A percentile compares a stretch with the other conserved stretches of the same genome.
These are phyloP conservation scores for Drosophila greeni DNA, from an alignment of 2,888 invertebrate genomes.

Conservation along the genomic window DNA sequence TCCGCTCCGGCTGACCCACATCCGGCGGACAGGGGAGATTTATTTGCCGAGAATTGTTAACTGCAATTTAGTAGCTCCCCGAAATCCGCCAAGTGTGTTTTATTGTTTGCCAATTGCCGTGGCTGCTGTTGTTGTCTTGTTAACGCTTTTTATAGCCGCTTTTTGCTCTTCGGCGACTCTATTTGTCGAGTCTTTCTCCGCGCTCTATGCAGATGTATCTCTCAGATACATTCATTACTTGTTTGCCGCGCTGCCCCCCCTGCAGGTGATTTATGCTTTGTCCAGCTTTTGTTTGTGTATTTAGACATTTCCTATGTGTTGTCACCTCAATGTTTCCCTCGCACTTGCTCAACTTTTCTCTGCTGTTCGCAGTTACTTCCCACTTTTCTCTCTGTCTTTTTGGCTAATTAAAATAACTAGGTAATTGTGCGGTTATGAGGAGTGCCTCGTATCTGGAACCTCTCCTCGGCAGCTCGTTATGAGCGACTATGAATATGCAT, in stretches of 20 bases:
- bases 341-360: conserved; percentile 50
- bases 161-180: conserved; percentile 55
- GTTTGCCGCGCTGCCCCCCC: conserved; percentile 44
- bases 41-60: conserved; percentile 64
- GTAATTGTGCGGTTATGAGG: conserved; percentile 64
- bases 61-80: conserved; percentile 53
- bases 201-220: conserved; percentile 65
- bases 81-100: conserved; percentile 55
- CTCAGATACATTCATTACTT: conserved; percentile 72
- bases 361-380: conserved; percentile 9
- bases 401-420: conserved; percentile 67
- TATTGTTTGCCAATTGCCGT: conserved; percentile 62
- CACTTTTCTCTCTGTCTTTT: conserved; percentile 16
- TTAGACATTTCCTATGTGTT: conserved; percentile 67
- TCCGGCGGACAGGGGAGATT: conserved; percentile 40
- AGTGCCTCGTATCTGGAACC: neutral
- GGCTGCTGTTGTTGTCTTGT: conserved; percentile 57
- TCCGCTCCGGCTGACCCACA: conserved; percentile 24
- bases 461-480: conserved; percentile 12
- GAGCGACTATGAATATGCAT: conserved; percentile 65
- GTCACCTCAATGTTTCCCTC: conserved; percentile 51
- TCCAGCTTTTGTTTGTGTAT: conserved; percentile 41
- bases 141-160: conserved; percentile 69
- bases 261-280: conserved; percentile 60
- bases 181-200: conserved; percentile 62